Percentiles rank a stretch among this genome's conserved stretches.
These are phyloP conservation scores for Melanargia galathea DNA, from an alignment of 2,888 invertebrate genomes.

Conservation along the genomic window DNA sequence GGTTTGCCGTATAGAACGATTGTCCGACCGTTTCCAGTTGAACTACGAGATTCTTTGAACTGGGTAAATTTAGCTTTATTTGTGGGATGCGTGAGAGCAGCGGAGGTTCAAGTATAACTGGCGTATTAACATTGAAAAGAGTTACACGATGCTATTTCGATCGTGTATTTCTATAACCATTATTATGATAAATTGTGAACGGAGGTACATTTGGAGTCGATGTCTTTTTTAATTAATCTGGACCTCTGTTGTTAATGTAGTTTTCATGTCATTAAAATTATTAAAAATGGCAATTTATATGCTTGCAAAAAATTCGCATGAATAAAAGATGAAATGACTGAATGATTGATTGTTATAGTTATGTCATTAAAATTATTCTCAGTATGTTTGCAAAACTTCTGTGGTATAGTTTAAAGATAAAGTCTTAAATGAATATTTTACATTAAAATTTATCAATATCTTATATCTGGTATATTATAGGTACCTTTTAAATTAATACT, in stretches of 20 bases:
- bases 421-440: not conserved
- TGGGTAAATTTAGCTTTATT: conserved; percentile 45
- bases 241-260: conserved; percentile 19
- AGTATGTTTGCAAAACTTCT: conserved; percentile 3
- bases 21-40: conserved; percentile 59
- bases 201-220: conserved; percentile 46
- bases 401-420: too few species aligned
- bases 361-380: too few species aligned
- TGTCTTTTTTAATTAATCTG: conserved; percentile 30
- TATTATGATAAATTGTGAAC: conserved; percentile 55
- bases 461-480: conserved; percentile 20
- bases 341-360: conserved; percentile 8
- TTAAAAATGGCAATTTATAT: conserved; percentile 17
- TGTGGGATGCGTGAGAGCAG: conserved; percentile 39
- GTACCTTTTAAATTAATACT: conserved; percentile 38
- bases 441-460: not conserved
- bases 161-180: conserved; percentile 56
- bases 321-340: conserved; percentile 16
- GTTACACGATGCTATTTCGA: conserved; percentile 60
- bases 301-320: conserved; percentile 20
- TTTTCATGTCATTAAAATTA: conserved; percentile 17
- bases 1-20: conserved; percentile 55
- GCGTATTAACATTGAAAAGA: conserved; percentile 52
- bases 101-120: conserved; percentile 47
- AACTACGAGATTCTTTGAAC: conserved; percentile 54